These are phyloP conservation scores for Agonum fuliginosum DNA, from an alignment of 2,888 invertebrate species.

Conservation along the genomic window DNA sequence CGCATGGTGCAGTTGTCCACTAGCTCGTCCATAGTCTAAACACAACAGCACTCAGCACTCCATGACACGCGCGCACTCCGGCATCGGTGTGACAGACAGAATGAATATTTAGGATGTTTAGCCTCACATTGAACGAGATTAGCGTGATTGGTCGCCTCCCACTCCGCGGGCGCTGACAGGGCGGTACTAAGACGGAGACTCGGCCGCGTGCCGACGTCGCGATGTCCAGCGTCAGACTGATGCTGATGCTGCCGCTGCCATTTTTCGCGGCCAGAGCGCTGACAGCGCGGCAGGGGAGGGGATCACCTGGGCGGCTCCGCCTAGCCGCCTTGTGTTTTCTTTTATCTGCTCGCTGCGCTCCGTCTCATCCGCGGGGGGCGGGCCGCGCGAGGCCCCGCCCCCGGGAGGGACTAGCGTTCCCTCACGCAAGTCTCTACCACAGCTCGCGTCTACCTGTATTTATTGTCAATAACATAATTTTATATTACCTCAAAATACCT, in stretches of 20 bases:
- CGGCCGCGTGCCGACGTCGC: conserved; percentile 68
- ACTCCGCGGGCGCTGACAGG: conserved; percentile 68
- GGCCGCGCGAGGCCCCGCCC: conserved; percentile 67
- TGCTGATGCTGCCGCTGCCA: conserved; percentile 76
- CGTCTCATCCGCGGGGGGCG: conserved; percentile 49
- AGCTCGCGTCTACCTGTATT: conserved; percentile 54
- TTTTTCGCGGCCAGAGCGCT: conserved; percentile 70
- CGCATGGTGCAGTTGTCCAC: conserved; percentile 82
- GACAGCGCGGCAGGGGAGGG: conserved; percentile 62
- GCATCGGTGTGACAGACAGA: conserved; percentile 71
- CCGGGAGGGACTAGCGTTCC: conserved; percentile 65
- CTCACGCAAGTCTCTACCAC: conserved; percentile 62
- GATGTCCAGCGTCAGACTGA: conserved; percentile 77
- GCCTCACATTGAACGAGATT: conserved; percentile 72
- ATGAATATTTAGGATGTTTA: conserved; percentile 72
- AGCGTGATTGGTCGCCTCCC: conserved; percentile 73
- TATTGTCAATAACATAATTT: conserved; percentile 61
- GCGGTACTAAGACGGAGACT: conserved; percentile 69
- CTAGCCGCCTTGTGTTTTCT: conserved; percentile 60
- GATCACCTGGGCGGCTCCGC: conserved; percentile 61
- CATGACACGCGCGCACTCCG: conserved; percentile 62
- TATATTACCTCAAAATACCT: conserved; percentile 59
- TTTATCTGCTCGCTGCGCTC: conserved; percentile 59
- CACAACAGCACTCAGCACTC: background rate
- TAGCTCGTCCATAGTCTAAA: conserved; percentile 71